Evolutionary conservation across 2,113 vertebrate genomes (phyloP).

Genomic region (Callospermophilus lateralis): DNA sequence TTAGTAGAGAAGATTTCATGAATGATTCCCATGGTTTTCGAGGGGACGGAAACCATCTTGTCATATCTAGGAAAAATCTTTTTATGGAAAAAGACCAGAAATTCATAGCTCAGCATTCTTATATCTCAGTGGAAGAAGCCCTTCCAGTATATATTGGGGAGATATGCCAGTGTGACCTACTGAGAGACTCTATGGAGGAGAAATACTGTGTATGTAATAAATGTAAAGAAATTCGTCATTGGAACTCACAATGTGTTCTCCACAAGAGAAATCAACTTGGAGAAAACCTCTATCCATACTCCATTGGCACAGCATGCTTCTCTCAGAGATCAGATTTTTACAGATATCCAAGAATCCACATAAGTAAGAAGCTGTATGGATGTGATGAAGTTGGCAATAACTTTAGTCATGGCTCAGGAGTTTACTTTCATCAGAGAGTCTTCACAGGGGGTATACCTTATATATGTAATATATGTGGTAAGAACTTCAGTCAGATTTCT

Average conservation of each 20-base stretch:
- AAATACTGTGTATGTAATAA: conserved; percentile 44
- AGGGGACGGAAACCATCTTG: neutral
- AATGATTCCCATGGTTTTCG: conserved; percentile 48
- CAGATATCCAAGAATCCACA: conserved; percentile 86
- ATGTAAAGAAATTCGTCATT: conserved; percentile 59
- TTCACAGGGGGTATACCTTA: conserved; percentile 58
- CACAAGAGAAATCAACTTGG: conserved; percentile 41
- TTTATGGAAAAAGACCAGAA: conserved; percentile 30
- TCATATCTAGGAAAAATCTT: conserved; percentile 30
- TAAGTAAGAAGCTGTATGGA: conserved; percentile 82
- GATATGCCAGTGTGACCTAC: conserved; percentile 17
- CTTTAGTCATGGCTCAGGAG: conserved; percentile 71
- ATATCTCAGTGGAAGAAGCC: neutral
- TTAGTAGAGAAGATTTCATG: neutral
- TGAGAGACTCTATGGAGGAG: conserved; percentile 1
- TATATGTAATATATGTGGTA: conserved; percentile 28
- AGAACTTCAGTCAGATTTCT: conserved; percentile 10
- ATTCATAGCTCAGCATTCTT: conserved; percentile 26
- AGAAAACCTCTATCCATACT: conserved; percentile 44
- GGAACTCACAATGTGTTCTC: conserved; percentile 55
- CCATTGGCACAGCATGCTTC: conserved; percentile 61
- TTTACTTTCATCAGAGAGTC: conserved; percentile 66
- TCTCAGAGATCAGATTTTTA: conserved; percentile 65
- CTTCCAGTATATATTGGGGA: conserved; percentile 31
- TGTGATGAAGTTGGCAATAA: conserved; percentile 78